These are phyloP conservation scores for Rhadina sibilatrix DNA, from an alignment of 2,113 vertebrate species.

Conservation along the genomic window DNA sequence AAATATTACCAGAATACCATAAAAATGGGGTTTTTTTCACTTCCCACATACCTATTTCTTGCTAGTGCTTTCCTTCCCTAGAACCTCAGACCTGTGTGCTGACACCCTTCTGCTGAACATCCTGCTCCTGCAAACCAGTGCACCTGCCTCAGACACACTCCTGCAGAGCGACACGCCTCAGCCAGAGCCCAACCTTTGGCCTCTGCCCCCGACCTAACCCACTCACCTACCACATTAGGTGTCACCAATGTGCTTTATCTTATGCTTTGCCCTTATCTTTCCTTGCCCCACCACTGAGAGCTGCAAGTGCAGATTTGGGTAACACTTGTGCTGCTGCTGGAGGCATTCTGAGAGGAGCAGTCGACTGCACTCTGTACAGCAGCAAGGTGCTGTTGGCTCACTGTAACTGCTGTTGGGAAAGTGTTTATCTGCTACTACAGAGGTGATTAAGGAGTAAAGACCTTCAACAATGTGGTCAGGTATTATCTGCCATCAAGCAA, in stretches of 20 bases:
- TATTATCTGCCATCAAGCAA: background rate
- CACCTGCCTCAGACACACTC: background rate
- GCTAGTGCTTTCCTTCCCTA: background rate
- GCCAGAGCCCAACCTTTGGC: background rate
- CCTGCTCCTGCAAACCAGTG: background rate
- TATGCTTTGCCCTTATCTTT: background rate
- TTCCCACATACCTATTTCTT: background rate
- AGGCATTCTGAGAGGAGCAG: background rate
- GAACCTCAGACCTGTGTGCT: background rate
- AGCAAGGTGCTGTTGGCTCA: background rate
- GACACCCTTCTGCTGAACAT: background rate
- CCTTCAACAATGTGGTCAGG: background rate
- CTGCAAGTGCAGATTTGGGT: background rate
- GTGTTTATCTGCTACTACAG: background rate
- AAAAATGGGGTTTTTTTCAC: background rate
- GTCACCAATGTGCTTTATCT: background rate
- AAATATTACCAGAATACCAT: background rate
- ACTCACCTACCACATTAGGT: background rate
- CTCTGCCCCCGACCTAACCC: background rate
- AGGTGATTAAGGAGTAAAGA: background rate
- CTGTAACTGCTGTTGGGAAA: background rate
- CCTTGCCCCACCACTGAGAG: background rate
- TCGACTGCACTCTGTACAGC: fast-evolving
- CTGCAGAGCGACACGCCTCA: background rate
- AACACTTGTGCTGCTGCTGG: background rate